phyloP scores from a whole-genome alignment of 2,888 invertebrate species.

The Dryomyza anilis region DNA sequence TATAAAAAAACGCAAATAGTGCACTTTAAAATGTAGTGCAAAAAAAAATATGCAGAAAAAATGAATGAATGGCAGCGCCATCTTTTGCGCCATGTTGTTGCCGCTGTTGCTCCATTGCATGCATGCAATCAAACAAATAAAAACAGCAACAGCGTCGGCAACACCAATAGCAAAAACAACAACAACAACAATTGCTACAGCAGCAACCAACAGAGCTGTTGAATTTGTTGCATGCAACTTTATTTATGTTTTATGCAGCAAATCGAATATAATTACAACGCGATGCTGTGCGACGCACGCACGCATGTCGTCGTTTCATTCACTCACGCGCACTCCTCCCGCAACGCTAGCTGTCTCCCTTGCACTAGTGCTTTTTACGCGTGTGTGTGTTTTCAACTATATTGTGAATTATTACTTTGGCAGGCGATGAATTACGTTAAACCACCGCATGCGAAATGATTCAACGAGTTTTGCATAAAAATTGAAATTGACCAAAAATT shows the following conservation, averaged over 20 bases:
- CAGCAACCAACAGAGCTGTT: not conserved
- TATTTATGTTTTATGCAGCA: conserved; percentile 39
- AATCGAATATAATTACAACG: conserved; percentile 38
- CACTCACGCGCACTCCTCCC: not conserved
- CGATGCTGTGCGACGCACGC: not conserved
- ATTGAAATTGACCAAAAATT: not conserved
- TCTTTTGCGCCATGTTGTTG: conserved; percentile 7
- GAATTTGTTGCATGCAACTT: conserved; percentile 14
- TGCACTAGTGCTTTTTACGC: too few species aligned
- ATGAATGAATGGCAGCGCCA: conserved; percentile 15
- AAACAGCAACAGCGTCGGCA: conserved; percentile 29
- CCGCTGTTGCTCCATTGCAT: conserved; percentile 3
- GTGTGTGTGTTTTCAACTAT: not conserved
- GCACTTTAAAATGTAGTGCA: not conserved
- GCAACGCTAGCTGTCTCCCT: too few species aligned
- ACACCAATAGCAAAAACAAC: conserved; percentile 7
- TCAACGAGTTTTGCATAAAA: conserved; percentile 1
- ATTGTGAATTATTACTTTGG: conserved; percentile 18
- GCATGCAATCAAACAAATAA: conserved; percentile 10
- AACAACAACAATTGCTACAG: conserved; percentile 13
- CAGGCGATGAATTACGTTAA: conserved; percentile 14
- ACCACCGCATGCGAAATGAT: not conserved
- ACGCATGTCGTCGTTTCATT: not conserved
- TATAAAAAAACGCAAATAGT: conserved; percentile 1
- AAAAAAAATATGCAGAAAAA: conserved; percentile 19